Evolutionary conservation across 2,113 vertebrate species (phyloP), one percentile per base, ranked within the genome.

Genomic region (Anhinga anhinga): DNA sequence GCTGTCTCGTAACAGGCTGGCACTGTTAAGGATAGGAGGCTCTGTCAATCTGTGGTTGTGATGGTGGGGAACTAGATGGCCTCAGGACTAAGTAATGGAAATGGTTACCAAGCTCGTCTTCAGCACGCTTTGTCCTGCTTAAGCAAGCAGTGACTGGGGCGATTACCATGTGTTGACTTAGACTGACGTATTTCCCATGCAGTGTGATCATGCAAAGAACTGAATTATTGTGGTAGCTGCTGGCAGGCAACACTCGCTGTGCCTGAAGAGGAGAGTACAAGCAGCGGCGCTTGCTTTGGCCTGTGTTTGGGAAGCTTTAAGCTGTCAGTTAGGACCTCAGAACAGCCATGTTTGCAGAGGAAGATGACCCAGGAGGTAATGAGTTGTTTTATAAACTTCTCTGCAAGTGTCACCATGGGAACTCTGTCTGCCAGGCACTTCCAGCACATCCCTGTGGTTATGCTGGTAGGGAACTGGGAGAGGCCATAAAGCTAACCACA

Each of bases 301-400:
- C 49, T 1, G 0, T 79, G 73, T 88, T 86, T 88, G 47, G 59
- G 67, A 58, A 84, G 52, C 45, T 88, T 90, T 80, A 88, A 69
- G 49, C 38, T 84, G 74, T 88, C 92, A 63, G 4, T 88, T 88
- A 83, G 42, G 50, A 71, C 63, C 62, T 93, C 63, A 52, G 63
- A 93, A 82, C 42, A 81, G 79, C 72, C 82, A 27, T 50, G 42
- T 88, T 93, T 90, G 25, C 80, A 59, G 85, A 58, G 45, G 82
- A 96, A 73, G 79, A 67, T 90, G 79, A 74, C 66, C 71, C 82
- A 81, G 82, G 87, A 90, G 79, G 67, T 90, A 77, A 88, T 42
- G 58, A 86, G 59, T 88, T 96, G 82, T 90, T 97, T 92, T 95
- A 92, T 80, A 93, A 94, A 90, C 71, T 85, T 77, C 62, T 62